These are phyloP conservation scores for Podabrus alpinus DNA, from an alignment of 2,888 invertebrate genomes.

Conservation along the genomic window DNA sequence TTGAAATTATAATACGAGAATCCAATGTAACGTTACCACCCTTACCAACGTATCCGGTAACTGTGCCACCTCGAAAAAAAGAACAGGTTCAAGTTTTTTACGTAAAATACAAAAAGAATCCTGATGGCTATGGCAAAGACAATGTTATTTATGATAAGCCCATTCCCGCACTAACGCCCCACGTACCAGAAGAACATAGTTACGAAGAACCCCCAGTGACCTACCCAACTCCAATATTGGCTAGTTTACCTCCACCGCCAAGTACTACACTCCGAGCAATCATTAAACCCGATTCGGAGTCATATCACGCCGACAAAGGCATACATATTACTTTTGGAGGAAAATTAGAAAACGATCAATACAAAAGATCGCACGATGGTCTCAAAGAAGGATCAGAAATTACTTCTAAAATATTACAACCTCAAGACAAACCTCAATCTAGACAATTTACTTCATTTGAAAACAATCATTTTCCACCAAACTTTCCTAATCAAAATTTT, in stretches of 20 bases:
- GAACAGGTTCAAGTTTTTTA: constrained; percentile 91
- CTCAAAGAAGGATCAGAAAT: constrained; percentile 67
- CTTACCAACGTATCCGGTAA: constrained; percentile 59
- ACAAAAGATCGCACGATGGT: constrained; percentile 58
- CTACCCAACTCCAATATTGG: constrained; percentile 36
- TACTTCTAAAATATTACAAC: constrained; percentile 63
- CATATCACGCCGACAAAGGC: constrained; percentile 79
- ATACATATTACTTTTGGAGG: constrained; percentile 85
- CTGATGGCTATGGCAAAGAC: constrained; percentile 68
- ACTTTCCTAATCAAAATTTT: constrained; percentile 20
- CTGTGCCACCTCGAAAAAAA: constrained; percentile 65
- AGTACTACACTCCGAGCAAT: constrained; percentile 83
- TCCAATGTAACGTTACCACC: constrained; percentile 81
- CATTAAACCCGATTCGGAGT: constrained; percentile 85
- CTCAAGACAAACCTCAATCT: constrained; percentile 41
- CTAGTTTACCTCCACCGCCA: constrained; percentile 60
- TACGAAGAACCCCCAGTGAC: constrained; percentile 61
- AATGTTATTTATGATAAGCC: constrained; percentile 81
- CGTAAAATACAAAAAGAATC: constrained; percentile 88
- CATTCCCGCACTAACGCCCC: constrained; percentile 76
- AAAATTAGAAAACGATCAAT: constrained; percentile 62
- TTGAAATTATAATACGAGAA: constrained; percentile 90
- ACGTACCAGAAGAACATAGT: constrained; percentile 60
- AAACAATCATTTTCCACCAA: constrained; percentile 24
- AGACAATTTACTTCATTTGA: constrained; percentile 41